phyloP scores from a whole-genome alignment of 2,113 vertebrate genomes.

The Paedocypris sp. region DNA sequence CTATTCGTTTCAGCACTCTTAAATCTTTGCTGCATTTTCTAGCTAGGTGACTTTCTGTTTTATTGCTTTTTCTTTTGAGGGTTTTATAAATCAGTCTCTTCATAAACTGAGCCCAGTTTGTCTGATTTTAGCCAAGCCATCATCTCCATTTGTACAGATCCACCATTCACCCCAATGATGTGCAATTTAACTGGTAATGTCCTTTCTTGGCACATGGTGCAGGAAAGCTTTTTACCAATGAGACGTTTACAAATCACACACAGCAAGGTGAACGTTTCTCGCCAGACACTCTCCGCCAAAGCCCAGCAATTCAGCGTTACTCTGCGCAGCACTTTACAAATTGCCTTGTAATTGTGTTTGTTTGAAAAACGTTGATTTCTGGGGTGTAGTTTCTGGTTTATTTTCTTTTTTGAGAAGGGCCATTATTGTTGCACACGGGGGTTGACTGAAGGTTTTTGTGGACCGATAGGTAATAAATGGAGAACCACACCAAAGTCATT shows the following conservation, averaged over 20 bases:
- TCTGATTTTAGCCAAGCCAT: constrained; percentile 30
- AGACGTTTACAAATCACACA: constrained; percentile 40
- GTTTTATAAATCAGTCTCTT: constrained; percentile 31
- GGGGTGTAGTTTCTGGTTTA: constrained; percentile 39
- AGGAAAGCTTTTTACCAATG: constrained; percentile 49
- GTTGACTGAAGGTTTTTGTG: constrained; percentile 35
- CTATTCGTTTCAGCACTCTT: too few relatives aligned
- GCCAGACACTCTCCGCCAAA: constrained; percentile 37
- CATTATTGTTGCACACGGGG: constrained; percentile 38
- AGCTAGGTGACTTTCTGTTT: not conserved
- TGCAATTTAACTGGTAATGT: constrained; percentile 37
- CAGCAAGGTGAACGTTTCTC: constrained; percentile 33
- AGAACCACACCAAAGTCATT: constrained; percentile 5
- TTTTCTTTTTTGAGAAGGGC: constrained; percentile 17
- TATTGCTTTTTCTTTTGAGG: constrained; percentile 27
- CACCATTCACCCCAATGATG: constrained; percentile 30
- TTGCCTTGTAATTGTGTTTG: constrained; percentile 53
- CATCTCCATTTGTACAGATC: constrained; percentile 24
- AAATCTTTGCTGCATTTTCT: too few relatives aligned
- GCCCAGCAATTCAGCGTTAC: constrained; percentile 43
- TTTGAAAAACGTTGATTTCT: constrained; percentile 49
- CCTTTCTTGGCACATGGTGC: constrained; percentile 44
- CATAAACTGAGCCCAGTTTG: constrained; percentile 38
- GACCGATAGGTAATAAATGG: constrained; percentile 31
- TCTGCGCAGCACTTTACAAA: constrained; percentile 50